Evolutionary conservation across 2,888 invertebrate genomes (phyloP).

Genomic region (Agrotis ipsilon): DNA sequence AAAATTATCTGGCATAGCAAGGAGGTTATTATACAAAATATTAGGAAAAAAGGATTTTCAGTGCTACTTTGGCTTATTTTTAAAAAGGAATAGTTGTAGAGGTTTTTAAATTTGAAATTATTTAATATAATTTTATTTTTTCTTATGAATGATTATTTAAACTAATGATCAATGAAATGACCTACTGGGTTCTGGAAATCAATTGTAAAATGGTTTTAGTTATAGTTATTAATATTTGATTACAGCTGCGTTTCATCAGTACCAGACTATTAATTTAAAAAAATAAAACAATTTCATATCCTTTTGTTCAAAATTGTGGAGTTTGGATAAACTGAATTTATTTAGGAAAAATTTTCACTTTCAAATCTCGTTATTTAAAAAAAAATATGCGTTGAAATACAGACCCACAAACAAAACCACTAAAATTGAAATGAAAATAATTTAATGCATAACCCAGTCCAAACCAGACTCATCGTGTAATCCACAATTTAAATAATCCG

Average conservation of each 20-base stretch:
- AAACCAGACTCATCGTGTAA: slow-evolving; percentile 28
- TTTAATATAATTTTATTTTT: too few relatives aligned
- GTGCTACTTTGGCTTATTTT: neutral
- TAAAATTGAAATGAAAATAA: slow-evolving; percentile 32
- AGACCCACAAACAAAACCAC: slow-evolving; percentile 27
- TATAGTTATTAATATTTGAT: too few relatives aligned
- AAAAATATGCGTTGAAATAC: neutral
- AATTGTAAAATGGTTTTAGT: neutral
- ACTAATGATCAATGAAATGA: too few relatives aligned
- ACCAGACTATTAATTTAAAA: too few relatives aligned
- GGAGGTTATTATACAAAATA: neutral
- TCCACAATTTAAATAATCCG: slow-evolving; percentile 56
- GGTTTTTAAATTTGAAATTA: slow-evolving; percentile 5
- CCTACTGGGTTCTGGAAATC: too few relatives aligned
- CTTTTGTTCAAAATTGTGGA: too few relatives aligned
- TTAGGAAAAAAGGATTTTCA: neutral
- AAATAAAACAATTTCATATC: too few relatives aligned
- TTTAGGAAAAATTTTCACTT: too few relatives aligned
- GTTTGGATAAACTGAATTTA: too few relatives aligned
- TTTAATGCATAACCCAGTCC: slow-evolving; percentile 26
- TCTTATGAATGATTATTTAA: too few relatives aligned
- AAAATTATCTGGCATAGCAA: slow-evolving; percentile 24
- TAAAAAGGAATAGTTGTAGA: neutral
- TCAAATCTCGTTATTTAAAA: slow-evolving; percentile 1
- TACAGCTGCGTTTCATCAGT: too few relatives aligned